Conservation (phyloP, 2,113 vertebrate genomes). For the Zingel zingel region DNA sequence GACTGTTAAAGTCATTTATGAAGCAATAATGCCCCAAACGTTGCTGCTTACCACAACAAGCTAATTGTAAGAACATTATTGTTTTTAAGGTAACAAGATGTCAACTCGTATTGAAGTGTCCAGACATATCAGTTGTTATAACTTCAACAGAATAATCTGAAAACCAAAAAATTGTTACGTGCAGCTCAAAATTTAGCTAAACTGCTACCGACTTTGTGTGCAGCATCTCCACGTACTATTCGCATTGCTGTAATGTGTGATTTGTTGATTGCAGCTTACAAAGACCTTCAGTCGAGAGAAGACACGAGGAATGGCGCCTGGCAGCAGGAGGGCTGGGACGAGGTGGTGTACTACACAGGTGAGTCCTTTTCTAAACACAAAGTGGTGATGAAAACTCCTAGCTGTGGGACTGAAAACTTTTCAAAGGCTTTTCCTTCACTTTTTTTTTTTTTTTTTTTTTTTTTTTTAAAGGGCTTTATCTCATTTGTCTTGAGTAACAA, state of each 20-base stretch:
- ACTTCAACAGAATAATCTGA: background rate
- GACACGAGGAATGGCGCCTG: constrained; percentile 93
- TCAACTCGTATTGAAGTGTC: background rate
- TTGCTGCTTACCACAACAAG: background rate
- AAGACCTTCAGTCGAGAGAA: constrained; percentile 93
- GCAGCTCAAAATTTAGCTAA: background rate
- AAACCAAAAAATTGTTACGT: no score
- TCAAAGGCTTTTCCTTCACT: background rate
- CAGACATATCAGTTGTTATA: background rate
- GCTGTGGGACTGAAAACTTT: background rate
- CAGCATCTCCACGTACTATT: background rate
- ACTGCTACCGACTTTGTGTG: background rate
- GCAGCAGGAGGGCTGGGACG: constrained; percentile 96
- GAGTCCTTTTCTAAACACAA: constrained; percentile 34
- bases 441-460: background rate
- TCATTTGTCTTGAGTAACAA: background rate
- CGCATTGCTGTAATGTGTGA: background rate
- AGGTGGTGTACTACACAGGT: constrained; percentile 97
- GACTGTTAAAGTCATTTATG: background rate
- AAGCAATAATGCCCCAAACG: background rate
- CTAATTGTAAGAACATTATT: background rate
- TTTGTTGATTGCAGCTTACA: constrained; percentile 88
- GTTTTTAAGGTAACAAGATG: background rate
- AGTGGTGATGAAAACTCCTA: background rate
- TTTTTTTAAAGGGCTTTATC: background rate